Evolutionary conservation across 2,888 invertebrate species (phyloP).

Genomic region (Ommatoiulus sabulosus): DNA sequence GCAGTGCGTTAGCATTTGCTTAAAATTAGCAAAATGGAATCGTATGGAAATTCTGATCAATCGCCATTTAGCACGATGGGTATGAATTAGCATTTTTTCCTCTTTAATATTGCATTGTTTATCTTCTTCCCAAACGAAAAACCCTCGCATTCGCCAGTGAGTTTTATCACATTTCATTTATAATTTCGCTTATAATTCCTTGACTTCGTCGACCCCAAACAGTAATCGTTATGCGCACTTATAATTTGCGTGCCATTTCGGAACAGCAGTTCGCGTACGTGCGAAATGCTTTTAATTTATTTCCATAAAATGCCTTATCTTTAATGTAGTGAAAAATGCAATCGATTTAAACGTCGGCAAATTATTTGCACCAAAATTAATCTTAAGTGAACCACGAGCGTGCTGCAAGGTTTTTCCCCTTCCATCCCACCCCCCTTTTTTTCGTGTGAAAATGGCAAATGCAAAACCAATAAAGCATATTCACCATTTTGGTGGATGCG

Average conservation of each 20-base stretch:
- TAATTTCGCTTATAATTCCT: neutral
- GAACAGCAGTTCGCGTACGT: neutral
- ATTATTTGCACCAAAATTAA: constrained; percentile 34
- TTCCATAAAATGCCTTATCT: constrained; percentile 47
- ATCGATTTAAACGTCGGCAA: constrained; percentile 33
- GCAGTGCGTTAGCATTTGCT: neutral
- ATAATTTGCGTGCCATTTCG: constrained; percentile 18
- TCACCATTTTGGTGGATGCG: constrained; percentile 34
- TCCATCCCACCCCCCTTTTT: no score
- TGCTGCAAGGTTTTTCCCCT: neutral
- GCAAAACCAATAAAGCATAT: constrained; percentile 48
- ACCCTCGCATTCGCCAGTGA: neutral
- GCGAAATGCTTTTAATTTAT: constrained; percentile 47
- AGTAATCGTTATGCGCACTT: constrained; percentile 15
- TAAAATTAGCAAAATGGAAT: no score
- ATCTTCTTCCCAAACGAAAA: neutral
- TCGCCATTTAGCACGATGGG: neutral
- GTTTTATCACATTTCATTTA: constrained; percentile 20
- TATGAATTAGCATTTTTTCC: neutral
- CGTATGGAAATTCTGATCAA: neutral
- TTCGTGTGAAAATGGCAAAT: constrained; percentile 29
- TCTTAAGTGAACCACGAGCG: constrained; percentile 14
- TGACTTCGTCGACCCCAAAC: constrained; percentile 31
- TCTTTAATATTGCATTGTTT: constrained; percentile 16
- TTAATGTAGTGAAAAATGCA: constrained; percentile 41